phyloP scores from a whole-genome alignment of 1,140 invertebrate species.

The Anoplolepis gracilipes region DNA sequence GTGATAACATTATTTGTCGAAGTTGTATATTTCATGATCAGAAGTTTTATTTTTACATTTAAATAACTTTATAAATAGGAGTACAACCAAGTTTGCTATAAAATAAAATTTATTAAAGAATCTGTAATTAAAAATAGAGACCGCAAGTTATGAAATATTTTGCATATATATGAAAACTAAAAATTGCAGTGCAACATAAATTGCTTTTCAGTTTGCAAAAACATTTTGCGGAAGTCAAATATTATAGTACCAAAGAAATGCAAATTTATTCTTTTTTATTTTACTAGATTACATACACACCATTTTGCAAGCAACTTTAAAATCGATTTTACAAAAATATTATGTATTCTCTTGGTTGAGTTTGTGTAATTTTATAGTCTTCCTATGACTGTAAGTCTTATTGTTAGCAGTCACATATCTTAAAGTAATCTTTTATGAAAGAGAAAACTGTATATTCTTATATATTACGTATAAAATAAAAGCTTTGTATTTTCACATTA shows the following conservation, averaged over 20 bases:
- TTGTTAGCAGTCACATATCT: background rate
- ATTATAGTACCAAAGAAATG: background rate
- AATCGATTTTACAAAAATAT: constrained; percentile 17
- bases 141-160: background rate
- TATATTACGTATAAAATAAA: background rate
- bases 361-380: background rate
- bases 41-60: background rate
- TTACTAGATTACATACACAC: background rate
- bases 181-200: background rate
- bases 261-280: background rate
- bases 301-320: background rate
- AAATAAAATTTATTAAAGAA: background rate
- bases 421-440: background rate
- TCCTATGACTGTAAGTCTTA: background rate
- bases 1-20: background rate
- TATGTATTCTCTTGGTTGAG: background rate
- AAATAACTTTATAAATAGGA: background rate
- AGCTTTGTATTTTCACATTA: background rate
- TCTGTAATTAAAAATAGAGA: background rate
- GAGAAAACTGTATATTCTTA: background rate
- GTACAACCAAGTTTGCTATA: background rate
- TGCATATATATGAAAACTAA: background rate
- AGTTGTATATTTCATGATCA: background rate
- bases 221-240: background rate
- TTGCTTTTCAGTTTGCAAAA: background rate